These are phyloP conservation scores for Caenorhabditis sp. DNA, from an alignment of 2,888 invertebrate genomes.

Conservation along the genomic window DNA sequence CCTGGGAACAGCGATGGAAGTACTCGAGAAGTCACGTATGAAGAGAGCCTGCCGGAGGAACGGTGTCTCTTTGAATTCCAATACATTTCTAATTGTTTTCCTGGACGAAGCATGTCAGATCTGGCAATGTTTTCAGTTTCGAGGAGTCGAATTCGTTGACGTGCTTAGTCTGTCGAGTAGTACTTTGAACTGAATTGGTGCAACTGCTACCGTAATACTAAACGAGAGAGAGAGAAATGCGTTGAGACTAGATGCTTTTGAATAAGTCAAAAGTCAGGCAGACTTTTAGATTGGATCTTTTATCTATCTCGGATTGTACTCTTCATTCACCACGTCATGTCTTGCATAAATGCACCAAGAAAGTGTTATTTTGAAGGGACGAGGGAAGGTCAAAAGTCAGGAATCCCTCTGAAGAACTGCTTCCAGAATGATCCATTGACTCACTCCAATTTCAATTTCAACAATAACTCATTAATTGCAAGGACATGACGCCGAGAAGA, in stretches of 20 bases:
- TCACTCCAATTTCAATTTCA: too few relatives aligned
- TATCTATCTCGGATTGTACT: too few relatives aligned
- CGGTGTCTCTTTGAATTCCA: background rate
- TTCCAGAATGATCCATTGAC: too few relatives aligned
- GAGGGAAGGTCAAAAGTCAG: too few relatives aligned
- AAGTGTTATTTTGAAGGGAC: too few relatives aligned
- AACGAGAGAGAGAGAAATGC: background rate
- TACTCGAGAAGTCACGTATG: conserved; percentile 2
- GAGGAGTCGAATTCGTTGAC: background rate
- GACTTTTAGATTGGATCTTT: background rate
- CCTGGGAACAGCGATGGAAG: background rate
- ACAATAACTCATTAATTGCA: background rate
- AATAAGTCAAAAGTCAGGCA: background rate
- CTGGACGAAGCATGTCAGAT: background rate
- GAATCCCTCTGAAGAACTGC: too few relatives aligned
- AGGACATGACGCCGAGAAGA: background rate
- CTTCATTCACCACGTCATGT: too few relatives aligned
- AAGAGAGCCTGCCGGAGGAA: background rate
- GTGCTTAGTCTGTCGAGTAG: background rate
- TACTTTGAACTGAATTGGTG: background rate
- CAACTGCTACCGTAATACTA: background rate
- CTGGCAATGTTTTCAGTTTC: conserved; percentile 3
- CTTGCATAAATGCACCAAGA: too few relatives aligned
- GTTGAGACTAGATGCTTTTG: background rate
- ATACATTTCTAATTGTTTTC: conserved; percentile 10